phyloP scores from a whole-genome alignment of 2,888 invertebrate species.

The Lasius fuliginosus region DNA sequence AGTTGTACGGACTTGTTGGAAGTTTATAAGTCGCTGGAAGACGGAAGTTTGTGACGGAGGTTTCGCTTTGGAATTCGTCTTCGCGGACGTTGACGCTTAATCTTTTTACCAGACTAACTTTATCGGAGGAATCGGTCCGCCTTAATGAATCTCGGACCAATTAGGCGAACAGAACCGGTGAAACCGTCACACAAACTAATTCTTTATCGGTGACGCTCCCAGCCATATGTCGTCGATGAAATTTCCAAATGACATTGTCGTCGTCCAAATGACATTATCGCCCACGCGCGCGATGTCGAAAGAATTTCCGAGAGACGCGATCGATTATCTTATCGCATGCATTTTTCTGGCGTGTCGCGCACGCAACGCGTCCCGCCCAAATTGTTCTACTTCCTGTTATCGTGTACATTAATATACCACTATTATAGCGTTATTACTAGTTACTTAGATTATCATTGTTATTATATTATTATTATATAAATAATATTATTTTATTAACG shows the following conservation, averaged over 20 bases:
- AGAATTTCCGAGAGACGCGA: constrained; percentile 20
- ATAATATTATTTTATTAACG: constrained; percentile 37
- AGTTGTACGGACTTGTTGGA: constrained; percentile 10
- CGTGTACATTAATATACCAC: constrained; percentile 44
- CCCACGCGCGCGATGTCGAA: not conserved
- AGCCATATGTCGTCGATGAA: constrained; percentile 1
- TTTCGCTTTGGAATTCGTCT: constrained; percentile 1
- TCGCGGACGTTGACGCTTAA: not conserved
- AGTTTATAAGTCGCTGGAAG: constrained; percentile 1
- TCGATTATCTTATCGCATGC: constrained; percentile 8
- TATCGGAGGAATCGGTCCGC: too few relatives aligned
- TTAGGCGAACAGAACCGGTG: not conserved
- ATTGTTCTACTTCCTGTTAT: constrained; percentile 47
- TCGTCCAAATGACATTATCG: not conserved
- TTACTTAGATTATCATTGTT: constrained; percentile 43
- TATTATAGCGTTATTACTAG: constrained; percentile 24
- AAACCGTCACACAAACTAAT: not conserved
- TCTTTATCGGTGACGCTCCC: not conserved
- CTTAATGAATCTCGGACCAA: not conserved
- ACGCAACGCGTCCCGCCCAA: constrained; percentile 14
- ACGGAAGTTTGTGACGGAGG: not conserved
- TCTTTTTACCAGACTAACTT: not conserved
- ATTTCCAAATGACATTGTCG: constrained; percentile 2
- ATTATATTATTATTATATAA: constrained; percentile 27
- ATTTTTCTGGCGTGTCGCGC: constrained; percentile 30